These are phyloP conservation scores for Calypte anna DNA, from an alignment of 2,113 vertebrate genomes.

Conservation along the genomic window DNA sequence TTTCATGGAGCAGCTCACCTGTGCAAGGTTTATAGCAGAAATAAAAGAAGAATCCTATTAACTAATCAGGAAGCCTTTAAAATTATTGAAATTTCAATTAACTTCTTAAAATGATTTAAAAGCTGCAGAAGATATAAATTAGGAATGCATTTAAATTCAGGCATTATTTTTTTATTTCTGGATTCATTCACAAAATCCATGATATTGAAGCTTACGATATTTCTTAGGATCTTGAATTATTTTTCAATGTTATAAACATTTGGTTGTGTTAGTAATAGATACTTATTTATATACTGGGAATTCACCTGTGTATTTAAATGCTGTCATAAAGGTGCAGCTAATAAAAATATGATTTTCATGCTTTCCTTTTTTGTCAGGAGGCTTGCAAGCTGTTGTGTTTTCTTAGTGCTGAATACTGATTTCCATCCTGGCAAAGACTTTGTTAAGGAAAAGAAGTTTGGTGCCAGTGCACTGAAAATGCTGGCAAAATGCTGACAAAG, in stretches of 20 bases:
- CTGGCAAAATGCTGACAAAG: constrained; percentile 10
- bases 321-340: constrained; percentile 40
- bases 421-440: constrained; percentile 32
- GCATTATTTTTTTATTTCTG: constrained; percentile 60
- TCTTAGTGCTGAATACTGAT: constrained; percentile 41
- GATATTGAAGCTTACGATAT: constrained; percentile 25
- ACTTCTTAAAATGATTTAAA: constrained; percentile 22
- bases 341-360: constrained; percentile 44
- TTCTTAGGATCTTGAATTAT: constrained; percentile 26
- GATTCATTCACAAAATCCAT: constrained; percentile 40
- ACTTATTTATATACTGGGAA: constrained; percentile 45
- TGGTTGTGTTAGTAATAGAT: constrained; percentile 64
- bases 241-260: constrained; percentile 53
- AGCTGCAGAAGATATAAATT: constrained; percentile 39
- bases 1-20: neutral
- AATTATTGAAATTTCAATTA: constrained; percentile 61
- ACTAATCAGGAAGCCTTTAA: constrained; percentile 28
- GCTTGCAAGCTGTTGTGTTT: constrained; percentile 36
- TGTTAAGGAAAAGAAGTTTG: neutral
- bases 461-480: neutral
- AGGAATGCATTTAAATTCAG: constrained; percentile 49
- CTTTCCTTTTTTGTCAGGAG: constrained; percentile 47
- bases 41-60: neutral
- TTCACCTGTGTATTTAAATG: constrained; percentile 52
- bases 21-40: constrained; percentile 22